Base-by-base conservation (phyloP, 2,113 vertebrate genomes). In the Phalacrocorax pelagicus region DNA sequence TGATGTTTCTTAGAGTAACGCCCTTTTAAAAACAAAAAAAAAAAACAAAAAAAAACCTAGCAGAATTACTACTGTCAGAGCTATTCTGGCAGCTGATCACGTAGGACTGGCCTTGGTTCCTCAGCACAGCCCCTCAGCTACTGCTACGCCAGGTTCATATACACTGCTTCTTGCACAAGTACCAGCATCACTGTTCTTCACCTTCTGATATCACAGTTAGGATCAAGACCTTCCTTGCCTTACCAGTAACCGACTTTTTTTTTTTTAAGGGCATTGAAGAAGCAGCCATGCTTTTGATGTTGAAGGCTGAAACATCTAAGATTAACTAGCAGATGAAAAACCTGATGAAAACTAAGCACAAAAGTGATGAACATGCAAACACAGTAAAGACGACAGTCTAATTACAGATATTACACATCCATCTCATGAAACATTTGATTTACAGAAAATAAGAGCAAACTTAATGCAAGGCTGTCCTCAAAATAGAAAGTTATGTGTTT, bases 291-390 rank as follows among this genome's bases (percentile, higher is more conserved):
- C 22, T 61, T 3, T 32, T 47, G 19, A 58, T 42, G 22, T 15
- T 61, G 40, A 75, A 55, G 58, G 40, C 12, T 71, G 47, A 81
- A 89, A 30, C 18, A 57, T 80, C 13, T 46, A 66, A 67, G 34
- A 61, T 72, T 57, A 81, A 92, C n/a, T 42, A 86, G 26, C 32
- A 65, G 40, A 63, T 32, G 23, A 61, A 44, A 89, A 94, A 91
- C n/a, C 47, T 55, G 58, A 92, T 57, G 47, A 82, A 96, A 95
- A 51, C 18, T 26, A 96, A 94, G n/a, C 16, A 72, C 23, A 82
- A 40, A 88, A 70, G 9, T 51, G 34, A 49, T 27, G 34, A 81
- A 80, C 5, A 72, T 58, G 40, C 46, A 88, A 62, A 85, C 85
- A 52, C 8, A 62, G 72, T 42, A 58, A 15, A 58, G 23, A 7